Base-by-base conservation (phyloP, 1,140 invertebrate species). In the Aphelenchoides avenae region DNA sequence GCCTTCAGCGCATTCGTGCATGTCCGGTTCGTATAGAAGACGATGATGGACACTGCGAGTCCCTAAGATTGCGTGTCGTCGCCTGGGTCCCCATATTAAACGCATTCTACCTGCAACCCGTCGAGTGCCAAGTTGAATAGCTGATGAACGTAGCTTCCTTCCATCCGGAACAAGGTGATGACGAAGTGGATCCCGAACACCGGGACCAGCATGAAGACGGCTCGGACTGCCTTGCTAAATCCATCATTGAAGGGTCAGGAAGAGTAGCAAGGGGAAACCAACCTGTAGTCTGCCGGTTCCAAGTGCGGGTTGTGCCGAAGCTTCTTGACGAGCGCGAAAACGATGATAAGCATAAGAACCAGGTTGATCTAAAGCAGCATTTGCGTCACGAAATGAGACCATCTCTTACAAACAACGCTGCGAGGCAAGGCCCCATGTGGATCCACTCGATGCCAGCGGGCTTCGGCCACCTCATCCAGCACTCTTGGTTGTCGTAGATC, bases 211-310 rank as follows among this genome's bases (percentile, higher is more conserved):
- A 52, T 20, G 26, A 50, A 54, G n/a, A 52, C 51, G 15, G 51
- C 51, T 54, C 51, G 51, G 13, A 52, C 47, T 11, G 51, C 51
- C 55, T 52, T 52, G 26, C 51, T 52, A 56, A 51, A 51, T 43
- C n/a, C 13, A 44, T 15, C 13, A 44, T 15, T 46, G 27, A 30
- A 46, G 18, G 27, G 4, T n/a, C n/a, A 34, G 15, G 27, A 3
- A 46, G 27, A 44, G 42, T 44, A 44, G 11, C 29, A 44, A 15
- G 29, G n/a, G 29, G 42, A 18, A 4, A 46, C 40, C 30, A 3
- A 51, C 48, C 31, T 51, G 48, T 52, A 52, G 49, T 52, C 42
- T 4, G 43, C 48, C 5, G 51, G 51, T 20, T 52, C 51, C 43
- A 52, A 27, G 15, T 24, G 52, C 15, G 51, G 24, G 15, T 52